Base-by-base conservation (phyloP, 2,888 invertebrate species). In the Schizotus pectinicornis region DNA sequence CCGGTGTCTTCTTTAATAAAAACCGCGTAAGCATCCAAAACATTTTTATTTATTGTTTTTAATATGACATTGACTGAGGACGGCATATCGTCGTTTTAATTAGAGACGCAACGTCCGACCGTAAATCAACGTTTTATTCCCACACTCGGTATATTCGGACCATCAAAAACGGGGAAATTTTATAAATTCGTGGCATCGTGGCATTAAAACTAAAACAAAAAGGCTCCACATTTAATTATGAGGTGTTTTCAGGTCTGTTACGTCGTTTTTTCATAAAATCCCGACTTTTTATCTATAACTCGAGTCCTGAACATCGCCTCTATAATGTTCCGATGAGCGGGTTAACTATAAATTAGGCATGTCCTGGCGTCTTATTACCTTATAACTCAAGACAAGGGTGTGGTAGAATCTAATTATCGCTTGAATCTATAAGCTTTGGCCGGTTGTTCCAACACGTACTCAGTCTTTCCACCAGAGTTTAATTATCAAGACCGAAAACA, bases 351-450 rank as follows among this genome's bases (percentile, higher is more conserved):
- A 79, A 78, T 78, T 77, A 77, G 71, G 70, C 77, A 74, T 74
- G 77, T 75, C 75, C 68, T 71, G 73, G 76, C 75, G 73, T 77
- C 78, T 77, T 78, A 79, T 79, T 79, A 78, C 77, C 77, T 77
- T 78, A 77, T 78, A 77, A 79, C 78, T 78, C 76, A 78, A 76
- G 78, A 76, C 76, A 75, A 77, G 77, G 79, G 79, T 78, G 79
- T 77, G 78, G 77, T 74, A 66, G 77, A 76, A 77, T 77, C 77
- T 77, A 78, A 79, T 79, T 79, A 78, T 79, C 77, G 71, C 72
- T 69, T 67, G 70, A 72, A 77, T 76, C 75, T 77, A 75, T 76
- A 74, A 74, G 74, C 73, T 66, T 65, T 60, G 65, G 67, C 62
- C 66, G 61, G 67, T 59, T 63, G 56, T 64, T 59, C 59, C 47